phyloP scores from a whole-genome alignment of 2,113 vertebrate species.

The Pandion haliaetus region DNA sequence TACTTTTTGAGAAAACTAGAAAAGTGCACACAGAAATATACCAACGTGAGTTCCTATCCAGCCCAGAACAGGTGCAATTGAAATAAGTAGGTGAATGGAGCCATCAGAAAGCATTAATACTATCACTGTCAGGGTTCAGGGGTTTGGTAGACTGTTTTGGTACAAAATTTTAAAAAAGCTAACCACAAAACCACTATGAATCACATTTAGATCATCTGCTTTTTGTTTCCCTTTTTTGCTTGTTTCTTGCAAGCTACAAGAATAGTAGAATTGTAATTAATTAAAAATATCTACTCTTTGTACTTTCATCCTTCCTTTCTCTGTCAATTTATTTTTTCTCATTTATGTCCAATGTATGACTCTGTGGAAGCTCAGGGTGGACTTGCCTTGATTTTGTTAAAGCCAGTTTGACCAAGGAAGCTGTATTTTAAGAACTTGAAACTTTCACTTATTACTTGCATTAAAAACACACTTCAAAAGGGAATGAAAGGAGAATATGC shows the following conservation, averaged over 20 bases:
- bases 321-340: background rate
- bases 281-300: background rate
- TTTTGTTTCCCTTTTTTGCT: background rate
- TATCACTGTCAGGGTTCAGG: background rate
- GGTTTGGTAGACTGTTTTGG: background rate
- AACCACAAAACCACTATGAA: background rate
- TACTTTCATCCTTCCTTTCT: background rate
- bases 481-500: background rate
- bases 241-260: background rate
- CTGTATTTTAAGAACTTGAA: background rate
- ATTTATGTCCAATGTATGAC: background rate
- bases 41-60: background rate
- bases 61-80: background rate
- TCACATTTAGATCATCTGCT: background rate
- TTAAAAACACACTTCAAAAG: constrained; percentile 33
- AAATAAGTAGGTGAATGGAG: background rate
- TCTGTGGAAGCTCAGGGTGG: background rate
- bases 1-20: background rate
- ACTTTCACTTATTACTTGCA: constrained; percentile 30
- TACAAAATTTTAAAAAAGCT: background rate
- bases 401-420: background rate
- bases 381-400: background rate
- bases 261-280: background rate
- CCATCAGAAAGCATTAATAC: background rate
- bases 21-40: background rate